A percentile compares a stretch with the other conserved stretches of the same genome.
phyloP scores from a whole-genome alignment of 2,888 invertebrate species.

The Hedya salicella region DNA sequence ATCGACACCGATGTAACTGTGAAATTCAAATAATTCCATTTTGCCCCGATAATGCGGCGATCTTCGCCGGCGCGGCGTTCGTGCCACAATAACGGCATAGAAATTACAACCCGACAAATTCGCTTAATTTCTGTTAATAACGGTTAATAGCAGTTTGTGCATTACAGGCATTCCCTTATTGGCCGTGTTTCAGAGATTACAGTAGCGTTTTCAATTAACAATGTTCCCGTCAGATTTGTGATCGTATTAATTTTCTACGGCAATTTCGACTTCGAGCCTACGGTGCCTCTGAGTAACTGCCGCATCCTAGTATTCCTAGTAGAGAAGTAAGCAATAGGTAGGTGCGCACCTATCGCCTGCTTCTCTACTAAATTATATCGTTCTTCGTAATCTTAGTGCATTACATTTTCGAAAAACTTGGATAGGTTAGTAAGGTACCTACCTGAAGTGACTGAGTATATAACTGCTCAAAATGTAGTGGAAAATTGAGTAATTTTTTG shows the following conservation, averaged over 20 bases:
- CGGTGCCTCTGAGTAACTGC: neutral
- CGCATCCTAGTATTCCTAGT: neutral
- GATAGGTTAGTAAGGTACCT: no score
- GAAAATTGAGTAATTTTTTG: no score
- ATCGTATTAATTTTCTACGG: constrained; percentile 8
- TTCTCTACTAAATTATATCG: no score
- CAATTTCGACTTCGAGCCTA: constrained; percentile 1
- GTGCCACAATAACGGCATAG: constrained; percentile 63
- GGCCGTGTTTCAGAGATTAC: constrained; percentile 52
- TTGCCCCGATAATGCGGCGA: constrained; percentile 68
- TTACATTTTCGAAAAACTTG: no score
- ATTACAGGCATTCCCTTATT: constrained; percentile 62
- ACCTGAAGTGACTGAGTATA: no score
- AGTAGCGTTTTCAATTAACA: constrained; percentile 58
- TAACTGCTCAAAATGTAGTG: no score
- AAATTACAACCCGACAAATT: constrained; percentile 66
- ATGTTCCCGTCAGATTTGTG: constrained; percentile 23
- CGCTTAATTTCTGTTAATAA: constrained; percentile 65
- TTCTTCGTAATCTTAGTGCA: no score
- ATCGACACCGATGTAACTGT: constrained; percentile 61
- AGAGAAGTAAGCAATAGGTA: no score
- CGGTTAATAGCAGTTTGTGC: constrained; percentile 65
- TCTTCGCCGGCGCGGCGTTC: constrained; percentile 58
- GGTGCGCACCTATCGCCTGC: no score
- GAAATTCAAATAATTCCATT: constrained; percentile 74